Percentiles rank a stretch among this genome's conserved stretches.
Conservation (phyloP, 2,113 vertebrate genomes). For the Platanista minor region DNA sequence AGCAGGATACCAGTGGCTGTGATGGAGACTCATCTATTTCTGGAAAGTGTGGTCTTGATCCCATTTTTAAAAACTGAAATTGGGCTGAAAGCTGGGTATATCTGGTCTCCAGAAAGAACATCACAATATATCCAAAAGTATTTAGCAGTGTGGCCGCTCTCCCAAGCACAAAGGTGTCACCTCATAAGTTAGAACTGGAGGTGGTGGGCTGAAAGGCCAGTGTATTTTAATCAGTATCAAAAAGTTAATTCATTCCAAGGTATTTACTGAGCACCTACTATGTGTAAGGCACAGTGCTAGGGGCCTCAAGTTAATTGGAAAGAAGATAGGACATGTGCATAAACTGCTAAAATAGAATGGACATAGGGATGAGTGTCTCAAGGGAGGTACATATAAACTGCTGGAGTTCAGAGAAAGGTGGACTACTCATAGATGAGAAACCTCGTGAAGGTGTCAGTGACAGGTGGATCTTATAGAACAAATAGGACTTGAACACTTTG, state of each 20-base stretch:
- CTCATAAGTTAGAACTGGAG: background rate
- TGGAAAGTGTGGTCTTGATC: background rate
- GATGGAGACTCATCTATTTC: background rate
- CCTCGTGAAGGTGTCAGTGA: background rate
- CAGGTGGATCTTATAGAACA: background rate
- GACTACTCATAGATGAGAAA: background rate
- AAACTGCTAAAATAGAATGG: background rate
- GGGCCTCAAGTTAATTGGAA: background rate
- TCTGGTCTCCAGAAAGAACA: background rate
- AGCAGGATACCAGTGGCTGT: background rate
- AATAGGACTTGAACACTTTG: background rate
- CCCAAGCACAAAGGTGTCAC: background rate
- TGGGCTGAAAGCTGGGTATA: background rate
- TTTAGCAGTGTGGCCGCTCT: background rate
- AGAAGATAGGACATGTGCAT: background rate
- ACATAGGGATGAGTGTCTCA: background rate
- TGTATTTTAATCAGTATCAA: background rate
- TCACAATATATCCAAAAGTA: background rate
- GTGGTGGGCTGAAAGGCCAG: background rate
- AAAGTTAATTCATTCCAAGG: background rate
- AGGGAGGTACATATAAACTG: background rate
- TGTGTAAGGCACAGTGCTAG: background rate
- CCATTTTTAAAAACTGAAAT: background rate
- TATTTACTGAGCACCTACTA: background rate
- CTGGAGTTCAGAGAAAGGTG: background rate